Evolutionary conservation across 2,113 vertebrate species (phyloP).

Genomic region (Chauna torquata): DNA sequence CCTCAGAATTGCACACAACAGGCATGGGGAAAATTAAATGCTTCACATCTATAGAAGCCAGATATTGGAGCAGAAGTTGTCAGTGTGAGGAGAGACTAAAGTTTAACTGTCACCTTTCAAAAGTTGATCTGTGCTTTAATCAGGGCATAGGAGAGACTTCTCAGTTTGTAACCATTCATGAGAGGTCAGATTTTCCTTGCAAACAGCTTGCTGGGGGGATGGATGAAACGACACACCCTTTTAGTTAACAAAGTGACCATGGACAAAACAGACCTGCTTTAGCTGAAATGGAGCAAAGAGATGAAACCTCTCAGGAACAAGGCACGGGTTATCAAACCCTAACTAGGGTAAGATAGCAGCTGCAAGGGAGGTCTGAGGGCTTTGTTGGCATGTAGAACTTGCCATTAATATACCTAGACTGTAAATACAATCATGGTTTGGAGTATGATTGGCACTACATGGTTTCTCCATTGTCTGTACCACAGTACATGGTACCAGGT

Average conservation of each 20-base stretch:
- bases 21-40: neutral
- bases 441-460: neutral
- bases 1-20: neutral
- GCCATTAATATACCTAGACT: neutral
- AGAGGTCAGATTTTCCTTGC: neutral
- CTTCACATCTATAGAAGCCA: neutral
- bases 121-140: neutral
- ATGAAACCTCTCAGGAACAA: neutral
- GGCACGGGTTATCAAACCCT: neutral
- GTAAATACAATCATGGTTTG: neutral
- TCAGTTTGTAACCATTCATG: neutral
- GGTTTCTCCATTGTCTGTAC: neutral
- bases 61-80: neutral
- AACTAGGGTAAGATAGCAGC: neutral
- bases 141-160: neutral
- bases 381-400: neutral
- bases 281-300: neutral
- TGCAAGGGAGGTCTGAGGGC: neutral
- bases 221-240: neutral
- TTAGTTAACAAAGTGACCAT: neutral
- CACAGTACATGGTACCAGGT: neutral
- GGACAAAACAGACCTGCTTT: neutral
- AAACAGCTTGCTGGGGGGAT: neutral
- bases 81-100: neutral
- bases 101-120: neutral